A percentile compares a stretch with the other conserved stretches of the same genome.
Conservation (phyloP, 2,797 vertebrate species). For the Scarus forsteni region DNA sequence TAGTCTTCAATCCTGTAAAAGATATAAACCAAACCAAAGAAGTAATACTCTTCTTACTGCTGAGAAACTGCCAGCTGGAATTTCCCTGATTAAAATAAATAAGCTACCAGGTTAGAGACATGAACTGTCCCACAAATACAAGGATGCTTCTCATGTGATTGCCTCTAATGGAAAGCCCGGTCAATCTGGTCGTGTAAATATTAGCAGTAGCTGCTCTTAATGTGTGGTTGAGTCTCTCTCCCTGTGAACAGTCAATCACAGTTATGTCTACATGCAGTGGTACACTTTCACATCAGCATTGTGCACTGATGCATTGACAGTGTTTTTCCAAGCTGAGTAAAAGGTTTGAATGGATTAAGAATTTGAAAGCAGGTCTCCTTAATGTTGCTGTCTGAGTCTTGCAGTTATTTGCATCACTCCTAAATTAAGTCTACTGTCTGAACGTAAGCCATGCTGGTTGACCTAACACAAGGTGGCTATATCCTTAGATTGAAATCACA, state of each 20-base stretch:
- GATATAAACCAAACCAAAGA: not conserved
- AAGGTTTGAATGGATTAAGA: too few relatives aligned
- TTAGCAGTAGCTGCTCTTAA: not conserved
- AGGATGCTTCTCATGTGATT: conserved; percentile 31
- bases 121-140: not conserved
- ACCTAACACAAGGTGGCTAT: too few relatives aligned
- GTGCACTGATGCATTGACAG: too few relatives aligned
- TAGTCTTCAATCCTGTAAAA: too few relatives aligned
- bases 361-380: too few relatives aligned
- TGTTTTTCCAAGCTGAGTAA: too few relatives aligned
- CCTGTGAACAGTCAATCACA: not conserved
- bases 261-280: not conserved
- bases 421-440: too few relatives aligned
- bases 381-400: too few relatives aligned
- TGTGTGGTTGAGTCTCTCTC: not conserved
- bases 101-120: not conserved
- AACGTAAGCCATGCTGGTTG: too few relatives aligned
- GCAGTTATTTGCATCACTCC: too few relatives aligned
- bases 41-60: not conserved
- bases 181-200: not conserved
- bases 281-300: not conserved
- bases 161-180: not conserved
- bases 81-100: not conserved
- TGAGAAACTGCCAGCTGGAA: not conserved
- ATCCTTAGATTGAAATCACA: too few relatives aligned